Evolutionary conservation across 2,888 invertebrate species (phyloP), one percentile per base, ranked within the genome.

Genomic region (Andrena haemorrhoa): DNA sequence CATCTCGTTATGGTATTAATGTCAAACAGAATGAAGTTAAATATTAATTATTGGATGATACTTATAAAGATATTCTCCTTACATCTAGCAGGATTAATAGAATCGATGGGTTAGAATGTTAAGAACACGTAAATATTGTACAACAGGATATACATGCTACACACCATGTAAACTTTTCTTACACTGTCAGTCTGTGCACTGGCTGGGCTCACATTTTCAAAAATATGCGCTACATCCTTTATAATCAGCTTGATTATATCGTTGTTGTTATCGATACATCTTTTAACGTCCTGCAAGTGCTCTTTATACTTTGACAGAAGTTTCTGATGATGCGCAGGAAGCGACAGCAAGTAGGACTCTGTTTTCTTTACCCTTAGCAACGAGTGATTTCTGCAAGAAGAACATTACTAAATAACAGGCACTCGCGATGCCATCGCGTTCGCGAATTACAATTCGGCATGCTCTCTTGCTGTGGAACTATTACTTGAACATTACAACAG

Each of bases 201-300:
- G 53, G 91, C 83, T 73, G 93, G 94, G 78, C 91, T 93, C 51
- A 96, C 96, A 92, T 98, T 98, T 93, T 97, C 97, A 93, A 98
- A 98, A 94, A 98, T 97, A 49, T 96, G 96, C 65, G 97, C 96
- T n/a, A 97, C 97, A 93, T 98, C 96, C 92, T 96, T 95, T 60
- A 97, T 96, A 58, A 98, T 97, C 31, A 96, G 94, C 79, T 97
- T 96, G 4, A 96, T 96, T 26, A 96, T 95, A 61, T 94, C 94
- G 64, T 96, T 95, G 92, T 96, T 96, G 10, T 97, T 96, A 85
- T 97, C 97, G 58, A 99, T 96, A 91, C 98, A 98, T 71, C 95
- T 95, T 90, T 97, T 96, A 69, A 98, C 95, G 75, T 95, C 95
- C 31, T 96, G 94, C 60, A 99, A 94, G 92, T 98, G 97, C 2